Percentiles rank a stretch among this genome's conserved stretches.
Conservation (phyloP, 2,888 invertebrate species). For the Nomada flava region DNA sequence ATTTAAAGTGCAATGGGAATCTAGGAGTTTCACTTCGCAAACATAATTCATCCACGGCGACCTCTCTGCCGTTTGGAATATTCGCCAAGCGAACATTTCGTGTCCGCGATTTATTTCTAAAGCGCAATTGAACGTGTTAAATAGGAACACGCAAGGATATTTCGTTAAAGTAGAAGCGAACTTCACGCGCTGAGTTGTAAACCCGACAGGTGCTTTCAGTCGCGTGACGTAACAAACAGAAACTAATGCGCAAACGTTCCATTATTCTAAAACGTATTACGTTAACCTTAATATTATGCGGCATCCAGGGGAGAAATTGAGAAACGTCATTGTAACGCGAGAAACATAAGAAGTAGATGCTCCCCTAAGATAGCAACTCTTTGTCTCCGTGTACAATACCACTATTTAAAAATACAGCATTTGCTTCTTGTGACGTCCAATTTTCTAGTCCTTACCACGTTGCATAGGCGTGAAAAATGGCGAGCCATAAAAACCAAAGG, state of each 20-base stretch:
- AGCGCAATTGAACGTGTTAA: conserved; percentile 7
- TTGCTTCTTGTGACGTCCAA: background rate
- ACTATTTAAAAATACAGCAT: conserved; percentile 13
- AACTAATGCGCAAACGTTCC: conserved; percentile 13
- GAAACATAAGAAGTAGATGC: conserved; percentile 14
- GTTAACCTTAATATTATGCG: conserved; percentile 28
- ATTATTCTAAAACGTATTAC: conserved; percentile 15
- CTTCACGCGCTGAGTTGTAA: background rate
- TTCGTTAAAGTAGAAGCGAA: background rate
- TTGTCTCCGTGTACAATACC: conserved; percentile 40
- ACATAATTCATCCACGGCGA: conserved; percentile 33
- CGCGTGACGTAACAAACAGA: conserved; percentile 2
- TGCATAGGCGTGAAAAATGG: conserved; percentile 16
- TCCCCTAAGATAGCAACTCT: conserved; percentile 18
- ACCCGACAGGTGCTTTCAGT: background rate
- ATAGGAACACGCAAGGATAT: background rate
- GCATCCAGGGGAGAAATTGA: conserved; percentile 20
- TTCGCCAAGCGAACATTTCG: conserved; percentile 1
- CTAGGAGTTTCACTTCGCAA: conserved; percentile 51
- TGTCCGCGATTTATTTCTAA: conserved; percentile 31
- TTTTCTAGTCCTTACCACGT: conserved; percentile 12
- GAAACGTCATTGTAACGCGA: conserved; percentile 34
- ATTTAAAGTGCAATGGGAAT: conserved; percentile 54
- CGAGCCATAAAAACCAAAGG: background rate
- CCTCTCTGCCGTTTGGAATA: background rate